Percentiles rank a stretch among this genome's conserved stretches.
These are phyloP conservation scores for Emmelina monodactyla DNA, from an alignment of 2,888 invertebrate genomes.

Conservation along the genomic window DNA sequence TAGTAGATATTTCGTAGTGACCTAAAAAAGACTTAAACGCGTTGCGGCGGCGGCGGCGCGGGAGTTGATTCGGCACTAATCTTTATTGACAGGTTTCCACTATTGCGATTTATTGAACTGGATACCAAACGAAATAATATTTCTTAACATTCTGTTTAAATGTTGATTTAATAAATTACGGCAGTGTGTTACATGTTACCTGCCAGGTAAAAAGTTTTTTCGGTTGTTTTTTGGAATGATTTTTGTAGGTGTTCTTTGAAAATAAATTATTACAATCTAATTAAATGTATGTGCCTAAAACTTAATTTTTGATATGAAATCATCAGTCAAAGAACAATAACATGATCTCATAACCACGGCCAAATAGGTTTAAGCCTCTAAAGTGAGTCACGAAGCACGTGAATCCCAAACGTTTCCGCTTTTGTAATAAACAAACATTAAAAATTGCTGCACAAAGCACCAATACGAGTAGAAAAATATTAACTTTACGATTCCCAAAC, in stretches of 20 bases:
- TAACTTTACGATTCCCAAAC: constrained; percentile 53
- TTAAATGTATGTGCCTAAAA: too few species aligned
- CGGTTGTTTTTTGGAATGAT: too few species aligned
- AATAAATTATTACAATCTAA: too few species aligned
- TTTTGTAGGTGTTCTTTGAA: too few species aligned
- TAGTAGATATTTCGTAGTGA: too few species aligned
- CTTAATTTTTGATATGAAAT: constrained; percentile 15
- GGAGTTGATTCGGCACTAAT: constrained; percentile 30
- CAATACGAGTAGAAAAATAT: constrained; percentile 49
- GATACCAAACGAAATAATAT: too few species aligned
- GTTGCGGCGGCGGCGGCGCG: neutral
- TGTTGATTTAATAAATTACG: too few species aligned
- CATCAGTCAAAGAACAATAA: constrained; percentile 18
- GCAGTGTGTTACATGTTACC: too few species aligned
- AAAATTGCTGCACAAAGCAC: constrained; percentile 47
- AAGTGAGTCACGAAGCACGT: constrained; percentile 27
- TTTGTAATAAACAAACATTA: constrained; percentile 49
- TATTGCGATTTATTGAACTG: constrained; percentile 55
- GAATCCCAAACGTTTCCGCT: constrained; percentile 29
- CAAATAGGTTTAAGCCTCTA: constrained; percentile 18
- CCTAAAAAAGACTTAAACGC: too few species aligned
- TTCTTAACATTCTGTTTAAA: too few species aligned
- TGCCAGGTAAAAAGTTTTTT: too few species aligned
- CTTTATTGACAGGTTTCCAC: constrained; percentile 61
- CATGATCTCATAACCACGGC: constrained; percentile 36